phyloP scores from a whole-genome alignment of 2,797 vertebrate genomes.

The Peromyscus attwateri region DNA sequence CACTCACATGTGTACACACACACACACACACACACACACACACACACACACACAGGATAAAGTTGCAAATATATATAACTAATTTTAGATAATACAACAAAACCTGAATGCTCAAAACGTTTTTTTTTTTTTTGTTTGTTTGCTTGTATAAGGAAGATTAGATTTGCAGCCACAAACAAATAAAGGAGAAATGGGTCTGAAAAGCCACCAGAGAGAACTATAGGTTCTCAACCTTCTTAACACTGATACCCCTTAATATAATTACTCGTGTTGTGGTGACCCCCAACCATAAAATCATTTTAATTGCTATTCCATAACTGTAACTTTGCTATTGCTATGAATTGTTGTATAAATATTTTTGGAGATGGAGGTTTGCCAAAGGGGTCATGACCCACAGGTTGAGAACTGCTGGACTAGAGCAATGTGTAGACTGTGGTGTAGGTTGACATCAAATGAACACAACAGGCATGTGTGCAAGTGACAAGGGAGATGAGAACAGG shows the following conservation, averaged over 20 bases:
- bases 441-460: background rate
- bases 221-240: background rate
- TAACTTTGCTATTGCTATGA: background rate
- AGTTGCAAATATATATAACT: background rate
- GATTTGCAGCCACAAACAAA: background rate
- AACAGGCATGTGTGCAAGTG: background rate
- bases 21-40: background rate
- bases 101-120: background rate
- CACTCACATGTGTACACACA: background rate
- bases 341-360: background rate
- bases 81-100: background rate
- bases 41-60: background rate
- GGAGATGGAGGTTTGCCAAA: background rate
- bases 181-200: background rate
- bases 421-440: rapidly evolving
- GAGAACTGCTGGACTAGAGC: background rate
- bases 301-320: background rate
- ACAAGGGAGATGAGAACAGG: background rate
- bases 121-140: too few species aligned
- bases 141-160: background rate
- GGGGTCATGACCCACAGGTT: background rate
- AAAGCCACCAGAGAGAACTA: background rate
- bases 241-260: background rate
- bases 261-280: background rate
- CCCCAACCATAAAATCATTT: background rate